phyloP scores from a whole-genome alignment of 2,888 invertebrate genomes.

The Hypomecis punctinalis region DNA sequence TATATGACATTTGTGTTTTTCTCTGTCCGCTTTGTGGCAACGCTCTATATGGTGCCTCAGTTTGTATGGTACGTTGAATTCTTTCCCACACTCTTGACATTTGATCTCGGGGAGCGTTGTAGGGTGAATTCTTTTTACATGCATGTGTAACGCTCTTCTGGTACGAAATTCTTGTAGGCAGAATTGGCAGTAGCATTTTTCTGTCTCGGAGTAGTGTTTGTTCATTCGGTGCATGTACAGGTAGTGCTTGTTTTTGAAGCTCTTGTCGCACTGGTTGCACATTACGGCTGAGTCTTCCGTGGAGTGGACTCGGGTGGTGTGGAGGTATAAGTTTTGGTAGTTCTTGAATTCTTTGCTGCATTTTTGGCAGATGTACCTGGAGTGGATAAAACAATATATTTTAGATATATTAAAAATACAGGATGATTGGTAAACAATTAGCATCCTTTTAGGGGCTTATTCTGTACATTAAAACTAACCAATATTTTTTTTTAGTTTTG shows the following conservation, averaged over 20 bases:
- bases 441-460: too few species aligned
- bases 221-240: conserved; percentile 81
- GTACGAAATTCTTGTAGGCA: conserved; percentile 78
- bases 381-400: too few species aligned
- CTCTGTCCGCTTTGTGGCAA: conserved; percentile 64
- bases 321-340: conserved; percentile 75
- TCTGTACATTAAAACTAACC: too few species aligned
- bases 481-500: too few species aligned
- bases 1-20: conserved; percentile 71
- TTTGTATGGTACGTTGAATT: conserved; percentile 75
- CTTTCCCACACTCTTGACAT: conserved; percentile 72
- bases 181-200: conserved; percentile 76
- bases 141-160: conserved; percentile 72
- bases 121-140: conserved; percentile 72
- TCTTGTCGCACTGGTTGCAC: conserved; percentile 75
- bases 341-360: conserved; percentile 79
- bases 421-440: too few species aligned
- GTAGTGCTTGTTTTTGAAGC: conserved; percentile 79
- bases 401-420: too few species aligned
- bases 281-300: conserved; percentile 74
- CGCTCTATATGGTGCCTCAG: conserved; percentile 71
- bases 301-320: conserved; percentile 76
- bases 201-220: conserved; percentile 76
- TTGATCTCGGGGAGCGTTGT: conserved; percentile 74
- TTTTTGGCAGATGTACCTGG: conserved; percentile 68